phyloP scores from a whole-genome alignment of 2,113 vertebrate genomes.

The Litocranius walleri region DNA sequence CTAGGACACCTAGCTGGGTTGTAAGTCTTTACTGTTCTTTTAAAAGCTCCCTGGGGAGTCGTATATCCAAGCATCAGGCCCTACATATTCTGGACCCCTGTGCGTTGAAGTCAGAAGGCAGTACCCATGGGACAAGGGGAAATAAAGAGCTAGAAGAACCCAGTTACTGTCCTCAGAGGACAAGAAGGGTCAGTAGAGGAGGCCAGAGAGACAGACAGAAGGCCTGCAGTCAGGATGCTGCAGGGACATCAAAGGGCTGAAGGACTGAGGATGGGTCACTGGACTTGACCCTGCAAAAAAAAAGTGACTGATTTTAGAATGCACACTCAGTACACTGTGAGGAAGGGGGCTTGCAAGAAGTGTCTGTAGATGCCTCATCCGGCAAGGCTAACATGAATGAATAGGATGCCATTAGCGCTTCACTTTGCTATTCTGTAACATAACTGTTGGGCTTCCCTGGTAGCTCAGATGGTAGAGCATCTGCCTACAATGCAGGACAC shows the following conservation, averaged over 20 bases:
- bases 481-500: too few relatives aligned
- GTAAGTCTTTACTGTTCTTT: neutral
- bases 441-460: neutral
- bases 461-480: too few relatives aligned
- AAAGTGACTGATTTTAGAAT: neutral
- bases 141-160: neutral
- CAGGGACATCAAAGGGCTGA: slow-evolving; percentile 20
- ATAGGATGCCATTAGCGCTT: neutral
- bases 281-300: neutral
- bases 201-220: neutral
- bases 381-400: neutral
- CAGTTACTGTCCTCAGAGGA: neutral
- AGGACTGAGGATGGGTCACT: neutral
- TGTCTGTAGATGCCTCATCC: neutral
- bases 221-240: neutral
- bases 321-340: neutral
- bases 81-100: neutral
- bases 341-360: neutral
- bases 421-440: neutral
- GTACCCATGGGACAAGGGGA: neutral
- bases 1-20: neutral
- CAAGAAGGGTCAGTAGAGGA: neutral
- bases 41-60: neutral
- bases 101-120: neutral
- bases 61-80: neutral